Conservation (phyloP, 2,888 invertebrate genomes). For the Octonoba sinensis region DNA sequence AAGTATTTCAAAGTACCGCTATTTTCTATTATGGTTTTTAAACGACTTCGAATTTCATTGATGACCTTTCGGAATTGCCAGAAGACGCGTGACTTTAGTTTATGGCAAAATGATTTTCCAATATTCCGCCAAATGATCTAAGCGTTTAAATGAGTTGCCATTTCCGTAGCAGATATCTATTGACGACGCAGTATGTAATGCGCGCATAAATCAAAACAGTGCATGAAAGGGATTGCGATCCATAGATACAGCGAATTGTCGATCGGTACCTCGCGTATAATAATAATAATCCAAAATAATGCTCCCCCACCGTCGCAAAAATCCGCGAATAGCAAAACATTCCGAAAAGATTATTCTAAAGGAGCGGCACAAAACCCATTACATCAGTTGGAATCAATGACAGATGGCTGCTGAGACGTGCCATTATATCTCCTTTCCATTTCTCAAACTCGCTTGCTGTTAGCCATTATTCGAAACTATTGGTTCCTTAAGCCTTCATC, state of each 20-base stretch:
- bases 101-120: too few species aligned
- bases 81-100: too few species aligned
- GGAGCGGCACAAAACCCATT: constrained; percentile 46
- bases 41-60: too few species aligned
- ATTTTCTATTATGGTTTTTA: too few species aligned
- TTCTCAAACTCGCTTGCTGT: constrained; percentile 59
- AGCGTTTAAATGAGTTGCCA: constrained; percentile 1
- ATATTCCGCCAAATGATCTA: neutral
- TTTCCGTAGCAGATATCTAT: neutral
- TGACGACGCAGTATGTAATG: too few species aligned
- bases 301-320: constrained; percentile 37
- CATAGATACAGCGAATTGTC: constrained; percentile 33
- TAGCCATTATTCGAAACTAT: constrained; percentile 63
- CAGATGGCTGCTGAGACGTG: constrained; percentile 55
- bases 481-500: constrained; percentile 61
- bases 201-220: too few species aligned
- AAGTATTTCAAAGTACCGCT: too few species aligned
- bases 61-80: too few species aligned
- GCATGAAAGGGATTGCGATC: constrained; percentile 47
- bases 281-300: constrained; percentile 63
- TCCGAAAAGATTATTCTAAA: constrained; percentile 56
- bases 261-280: constrained; percentile 46
- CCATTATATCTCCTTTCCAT: constrained; percentile 63
- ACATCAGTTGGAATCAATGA: constrained; percentile 56
- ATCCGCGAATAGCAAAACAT: constrained; percentile 60